These are phyloP conservation scores for Sinonovacula constricta DNA, from an alignment of 1,140 invertebrate species.

Conservation along the genomic window DNA sequence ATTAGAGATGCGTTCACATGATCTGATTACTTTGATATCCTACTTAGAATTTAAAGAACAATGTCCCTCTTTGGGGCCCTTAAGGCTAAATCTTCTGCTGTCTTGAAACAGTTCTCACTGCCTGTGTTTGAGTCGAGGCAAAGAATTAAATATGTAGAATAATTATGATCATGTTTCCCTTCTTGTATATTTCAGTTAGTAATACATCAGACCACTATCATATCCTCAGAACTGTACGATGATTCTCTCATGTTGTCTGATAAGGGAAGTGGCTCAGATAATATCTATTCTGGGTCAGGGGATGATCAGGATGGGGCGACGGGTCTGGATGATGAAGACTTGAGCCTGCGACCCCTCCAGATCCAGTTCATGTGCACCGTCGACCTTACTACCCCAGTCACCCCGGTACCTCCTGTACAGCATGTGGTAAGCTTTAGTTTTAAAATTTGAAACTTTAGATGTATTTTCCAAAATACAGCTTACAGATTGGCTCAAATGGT, in stretches of 20 bases:
- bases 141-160: too few relatives aligned
- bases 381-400: neutral
- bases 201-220: neutral
- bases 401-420: neutral
- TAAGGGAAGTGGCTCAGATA: constrained; percentile 13
- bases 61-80: too few relatives aligned
- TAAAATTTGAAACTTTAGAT: too few relatives aligned
- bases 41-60: too few relatives aligned
- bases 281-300: constrained; percentile 6
- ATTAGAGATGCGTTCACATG: too few relatives aligned
- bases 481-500: too few relatives aligned
- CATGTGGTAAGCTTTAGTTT: neutral
- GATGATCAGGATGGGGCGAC: neutral
- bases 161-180: too few relatives aligned
- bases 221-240: neutral
- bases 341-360: neutral
- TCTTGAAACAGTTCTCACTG: too few relatives aligned
- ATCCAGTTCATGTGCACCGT: constrained; percentile 17
- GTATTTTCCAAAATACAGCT: too few relatives aligned
- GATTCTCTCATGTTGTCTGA: neutral
- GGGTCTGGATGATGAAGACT: constrained; percentile 29
- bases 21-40: too few relatives aligned
- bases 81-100: too few relatives aligned
- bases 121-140: too few relatives aligned
- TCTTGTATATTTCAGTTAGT: constrained; percentile 27